Base-by-base conservation (phyloP, 2,113 vertebrate species). In the Plecturocebus donacophilus region DNA sequence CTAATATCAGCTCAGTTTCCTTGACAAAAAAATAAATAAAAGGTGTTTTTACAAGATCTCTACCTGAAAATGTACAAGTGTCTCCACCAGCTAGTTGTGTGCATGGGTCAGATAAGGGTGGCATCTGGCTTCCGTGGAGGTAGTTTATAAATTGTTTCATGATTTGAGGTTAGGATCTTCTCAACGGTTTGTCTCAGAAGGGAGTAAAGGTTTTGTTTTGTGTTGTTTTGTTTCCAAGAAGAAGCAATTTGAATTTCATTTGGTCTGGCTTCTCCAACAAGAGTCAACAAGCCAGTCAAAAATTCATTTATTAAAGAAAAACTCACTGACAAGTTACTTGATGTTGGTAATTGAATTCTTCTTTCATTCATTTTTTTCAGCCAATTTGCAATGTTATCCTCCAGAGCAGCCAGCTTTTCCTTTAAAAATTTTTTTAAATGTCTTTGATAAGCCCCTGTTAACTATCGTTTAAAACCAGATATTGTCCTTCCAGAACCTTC, bases 251-350 rank as follows among this genome's bases (percentile, higher is more conserved):
- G 0, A 56, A 84, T 91, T 91, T 94, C 40, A 93, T 84, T 70
- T 85, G 54, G 1, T 54, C 70, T 85, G 42, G 0, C 38, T 56
- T 80, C 80, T 66, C 45, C 58, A 76, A 66, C 56, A 84, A 32
- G 16, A 66, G 73, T 64, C 70, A 82, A 95, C 30, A 92, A 91
- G 5, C 58, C 68, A 84, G 25, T 93, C 12, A 93, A 95, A 95
- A 90, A 58, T 19, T 16, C 23, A 16, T 76, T 84, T 45, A 87
- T 80, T 47, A 71, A 76, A 85, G 49, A 35, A 88, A 95, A 92
- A 56, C 64, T 61, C 68, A 61, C 23, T 42, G 14, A 47, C 6
- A 49, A 11, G 1, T 91, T 85, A 54, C 30, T 87, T 94, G 42
- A 21, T 81, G 2, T 17, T 89, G 11, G 58, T 47, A 47, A 94